phyloP scores from a whole-genome alignment of 2,113 vertebrate genomes.

The Tiliqua scincoides region DNA sequence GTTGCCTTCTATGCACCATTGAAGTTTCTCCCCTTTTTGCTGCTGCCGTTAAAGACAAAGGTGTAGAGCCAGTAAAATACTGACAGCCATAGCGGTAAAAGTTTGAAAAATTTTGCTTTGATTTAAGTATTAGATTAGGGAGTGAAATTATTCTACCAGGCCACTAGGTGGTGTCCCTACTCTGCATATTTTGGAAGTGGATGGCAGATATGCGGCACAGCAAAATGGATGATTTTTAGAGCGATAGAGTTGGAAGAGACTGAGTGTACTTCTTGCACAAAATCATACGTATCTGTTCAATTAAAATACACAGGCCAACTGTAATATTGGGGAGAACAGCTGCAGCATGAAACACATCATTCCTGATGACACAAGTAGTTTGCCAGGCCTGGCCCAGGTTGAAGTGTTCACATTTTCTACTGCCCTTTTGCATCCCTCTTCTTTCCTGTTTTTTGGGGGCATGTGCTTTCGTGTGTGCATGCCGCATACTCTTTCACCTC shows the following conservation, averaged over 20 bases:
- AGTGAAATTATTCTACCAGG: background rate
- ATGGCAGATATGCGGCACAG: slow-evolving; percentile 41
- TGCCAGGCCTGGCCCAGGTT: background rate
- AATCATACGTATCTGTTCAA: background rate
- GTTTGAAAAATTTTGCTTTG: background rate
- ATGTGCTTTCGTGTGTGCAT: too few species aligned
- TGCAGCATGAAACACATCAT: background rate
- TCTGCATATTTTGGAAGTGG: background rate
- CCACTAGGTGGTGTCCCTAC: slow-evolving; percentile 48
- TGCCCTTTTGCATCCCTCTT: too few species aligned
- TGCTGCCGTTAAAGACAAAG: background rate
- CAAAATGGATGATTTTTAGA: slow-evolving; percentile 7
- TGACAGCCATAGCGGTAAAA: background rate
- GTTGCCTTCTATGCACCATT: too few species aligned
- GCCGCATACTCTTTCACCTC: too few species aligned
- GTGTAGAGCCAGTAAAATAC: background rate
- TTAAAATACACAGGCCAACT: background rate
- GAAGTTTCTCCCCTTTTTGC: too few species aligned
- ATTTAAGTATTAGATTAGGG: background rate
- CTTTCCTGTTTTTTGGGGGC: too few species aligned
- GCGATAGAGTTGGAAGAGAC: background rate
- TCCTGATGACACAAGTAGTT: background rate
- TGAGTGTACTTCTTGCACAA: slow-evolving; percentile 2
- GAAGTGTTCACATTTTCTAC: too few species aligned
- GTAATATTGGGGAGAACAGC: background rate